Conservation (phyloP, 2,888 invertebrate species). For the Latrodectus hesperus region DNA sequence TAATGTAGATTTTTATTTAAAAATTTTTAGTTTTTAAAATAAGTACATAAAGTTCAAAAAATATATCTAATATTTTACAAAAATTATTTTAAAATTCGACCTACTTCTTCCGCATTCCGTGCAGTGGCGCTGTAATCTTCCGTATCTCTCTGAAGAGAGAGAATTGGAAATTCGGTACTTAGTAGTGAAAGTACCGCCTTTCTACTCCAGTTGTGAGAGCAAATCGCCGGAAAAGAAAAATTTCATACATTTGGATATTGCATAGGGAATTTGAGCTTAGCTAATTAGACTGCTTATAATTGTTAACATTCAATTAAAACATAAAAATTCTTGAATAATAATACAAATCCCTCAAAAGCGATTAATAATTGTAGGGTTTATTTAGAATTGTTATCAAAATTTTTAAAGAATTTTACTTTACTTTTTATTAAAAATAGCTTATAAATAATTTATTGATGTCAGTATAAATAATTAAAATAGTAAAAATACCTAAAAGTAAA, state of each 20-base stretch:
- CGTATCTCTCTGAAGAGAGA: constrained; percentile 6
- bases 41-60: too few relatives aligned
- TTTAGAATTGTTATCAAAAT: too few relatives aligned
- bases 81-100: too few relatives aligned
- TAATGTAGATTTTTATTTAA: too few relatives aligned
- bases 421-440: too few relatives aligned
- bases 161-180: constrained; percentile 6
- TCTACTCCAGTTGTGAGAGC: not conserved
- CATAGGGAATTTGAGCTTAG: not conserved
- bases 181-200: constrained; percentile 27
- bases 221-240: not conserved
- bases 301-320: not conserved
- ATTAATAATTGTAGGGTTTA: not conserved
- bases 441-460: too few relatives aligned
- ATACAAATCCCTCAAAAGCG: not conserved
- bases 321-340: not conserved
- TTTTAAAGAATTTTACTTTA: too few relatives aligned
- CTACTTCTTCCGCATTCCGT: constrained; percentile 24
- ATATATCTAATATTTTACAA: too few relatives aligned
- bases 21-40: too few relatives aligned
- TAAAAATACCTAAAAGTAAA: too few relatives aligned
- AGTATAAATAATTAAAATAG: too few relatives aligned
- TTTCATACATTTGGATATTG: not conserved
- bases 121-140: constrained; percentile 30
- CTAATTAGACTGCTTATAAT: not conserved